Evolutionary conservation across 1,140 invertebrate genomes (phyloP).

Genomic region (Sinella curviseta): DNA sequence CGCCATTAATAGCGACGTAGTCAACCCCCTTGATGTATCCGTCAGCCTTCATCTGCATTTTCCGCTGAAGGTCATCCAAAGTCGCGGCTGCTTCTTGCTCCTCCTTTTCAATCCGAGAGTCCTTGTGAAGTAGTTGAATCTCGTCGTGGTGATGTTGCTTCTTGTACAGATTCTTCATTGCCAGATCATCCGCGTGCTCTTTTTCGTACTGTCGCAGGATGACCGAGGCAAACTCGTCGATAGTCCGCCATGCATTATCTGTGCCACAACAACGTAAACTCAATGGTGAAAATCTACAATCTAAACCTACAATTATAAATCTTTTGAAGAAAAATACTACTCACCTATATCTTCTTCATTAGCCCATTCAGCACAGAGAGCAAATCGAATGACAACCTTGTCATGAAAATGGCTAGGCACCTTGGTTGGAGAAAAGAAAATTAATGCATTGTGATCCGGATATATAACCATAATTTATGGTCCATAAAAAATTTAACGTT

Average conservation of each 20-base stretch:
- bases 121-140: background rate
- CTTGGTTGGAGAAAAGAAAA: no score
- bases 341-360: conserved; percentile 70
- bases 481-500: background rate
- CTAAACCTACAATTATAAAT: background rate
- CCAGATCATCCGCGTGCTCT: background rate
- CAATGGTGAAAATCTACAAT: background rate
- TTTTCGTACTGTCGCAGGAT: conserved; percentile 53
- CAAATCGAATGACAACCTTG: conserved; percentile 70
- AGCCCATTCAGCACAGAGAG: conserved; percentile 78
- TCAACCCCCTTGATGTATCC: background rate
- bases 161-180: background rate
- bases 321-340: background rate
- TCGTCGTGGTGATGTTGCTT: conserved; percentile 8
- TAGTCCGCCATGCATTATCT: conserved; percentile 27
- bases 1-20: background rate
- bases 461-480: no score
- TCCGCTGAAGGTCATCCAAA: background rate
- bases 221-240: conserved; percentile 29
- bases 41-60: background rate
- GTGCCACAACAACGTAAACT: background rate
- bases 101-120: background rate
- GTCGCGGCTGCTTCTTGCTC: background rate
- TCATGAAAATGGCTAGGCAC: conserved; percentile 13
- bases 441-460: no score